phyloP scores from a whole-genome alignment of 92 coral and sea anemone species.

The Zoanthus solanderi region DNA sequence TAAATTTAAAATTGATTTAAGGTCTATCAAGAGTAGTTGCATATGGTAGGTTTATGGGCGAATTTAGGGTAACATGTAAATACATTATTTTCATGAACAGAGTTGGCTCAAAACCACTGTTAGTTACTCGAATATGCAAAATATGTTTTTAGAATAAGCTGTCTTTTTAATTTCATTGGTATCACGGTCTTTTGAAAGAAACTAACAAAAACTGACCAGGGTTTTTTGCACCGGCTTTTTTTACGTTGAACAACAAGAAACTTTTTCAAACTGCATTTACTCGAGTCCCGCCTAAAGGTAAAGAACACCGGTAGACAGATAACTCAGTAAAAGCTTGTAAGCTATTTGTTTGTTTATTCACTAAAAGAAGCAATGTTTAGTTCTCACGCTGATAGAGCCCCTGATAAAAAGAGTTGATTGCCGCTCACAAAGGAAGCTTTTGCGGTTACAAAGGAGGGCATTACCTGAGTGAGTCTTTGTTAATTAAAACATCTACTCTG shows the following conservation, averaged over 20 bases:
- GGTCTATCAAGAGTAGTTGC: constrained; percentile 1
- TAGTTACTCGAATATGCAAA: background rate
- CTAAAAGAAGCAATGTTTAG: constrained; percentile 16
- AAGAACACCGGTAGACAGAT: constrained; percentile 10
- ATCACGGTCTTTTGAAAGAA: background rate
- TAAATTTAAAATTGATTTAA: constrained; percentile 28
- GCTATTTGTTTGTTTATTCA: constrained; percentile 15
- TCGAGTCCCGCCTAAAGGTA: constrained; percentile 8
- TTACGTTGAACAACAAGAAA: background rate
- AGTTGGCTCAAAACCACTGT: no score
- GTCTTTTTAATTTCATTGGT: background rate
- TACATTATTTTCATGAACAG: background rate
- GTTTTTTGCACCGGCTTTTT: background rate
- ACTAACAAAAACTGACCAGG: background rate
- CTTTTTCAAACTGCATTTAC: constrained; percentile 28
- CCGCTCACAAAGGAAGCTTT: constrained; percentile 17
- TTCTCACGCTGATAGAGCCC: constrained; percentile 35
- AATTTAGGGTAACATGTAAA: background rate
- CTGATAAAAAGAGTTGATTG: background rate
- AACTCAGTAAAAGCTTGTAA: constrained; percentile 32
- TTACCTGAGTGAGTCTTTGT: background rate
- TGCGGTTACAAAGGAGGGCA: constrained; percentile 6
- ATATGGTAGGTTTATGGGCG: background rate
- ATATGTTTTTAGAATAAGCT: background rate
- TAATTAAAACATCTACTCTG: constrained; percentile 4